phyloP scores from a whole-genome alignment of 2,888 invertebrate genomes.

The Acrobeloides nanus region DNA sequence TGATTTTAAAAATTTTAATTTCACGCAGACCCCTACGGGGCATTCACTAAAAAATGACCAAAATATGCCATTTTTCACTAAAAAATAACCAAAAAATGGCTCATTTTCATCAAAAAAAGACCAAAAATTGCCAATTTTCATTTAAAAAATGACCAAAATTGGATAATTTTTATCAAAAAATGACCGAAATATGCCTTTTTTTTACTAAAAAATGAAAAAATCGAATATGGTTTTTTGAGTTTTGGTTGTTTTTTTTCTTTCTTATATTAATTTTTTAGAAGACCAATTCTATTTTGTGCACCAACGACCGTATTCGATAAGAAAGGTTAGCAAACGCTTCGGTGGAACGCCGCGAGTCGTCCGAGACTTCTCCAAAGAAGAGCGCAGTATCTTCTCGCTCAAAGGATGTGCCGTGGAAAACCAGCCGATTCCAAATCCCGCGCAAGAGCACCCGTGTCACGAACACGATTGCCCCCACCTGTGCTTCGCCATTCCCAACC shows the following conservation, averaged over 20 bases:
- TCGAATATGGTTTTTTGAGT: background rate
- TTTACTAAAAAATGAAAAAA: background rate
- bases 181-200: background rate
- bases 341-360: constrained; percentile 59
- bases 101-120: too few relatives aligned
- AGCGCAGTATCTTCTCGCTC: constrained; percentile 44
- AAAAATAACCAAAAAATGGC: too few relatives aligned
- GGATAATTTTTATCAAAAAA: too few relatives aligned
- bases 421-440: constrained; percentile 45
- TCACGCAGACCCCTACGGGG: too few relatives aligned
- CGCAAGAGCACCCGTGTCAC: constrained; percentile 47
- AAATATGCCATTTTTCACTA: too few relatives aligned
- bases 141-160: too few relatives aligned
- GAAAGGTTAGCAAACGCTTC: constrained; percentile 72
- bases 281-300: constrained; percentile 94
- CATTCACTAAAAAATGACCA: too few relatives aligned
- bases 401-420: constrained; percentile 46
- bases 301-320: constrained; percentile 89
- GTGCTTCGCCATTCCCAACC: constrained; percentile 65
- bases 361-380: constrained; percentile 41
- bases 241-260: background rate
- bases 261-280: too few relatives aligned
- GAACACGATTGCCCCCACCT: constrained; percentile 89
- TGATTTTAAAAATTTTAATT: too few relatives aligned
- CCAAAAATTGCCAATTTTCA: too few relatives aligned